Conservation (phyloP, 2,113 vertebrate species). For the Aphelocoma coerulescens region DNA sequence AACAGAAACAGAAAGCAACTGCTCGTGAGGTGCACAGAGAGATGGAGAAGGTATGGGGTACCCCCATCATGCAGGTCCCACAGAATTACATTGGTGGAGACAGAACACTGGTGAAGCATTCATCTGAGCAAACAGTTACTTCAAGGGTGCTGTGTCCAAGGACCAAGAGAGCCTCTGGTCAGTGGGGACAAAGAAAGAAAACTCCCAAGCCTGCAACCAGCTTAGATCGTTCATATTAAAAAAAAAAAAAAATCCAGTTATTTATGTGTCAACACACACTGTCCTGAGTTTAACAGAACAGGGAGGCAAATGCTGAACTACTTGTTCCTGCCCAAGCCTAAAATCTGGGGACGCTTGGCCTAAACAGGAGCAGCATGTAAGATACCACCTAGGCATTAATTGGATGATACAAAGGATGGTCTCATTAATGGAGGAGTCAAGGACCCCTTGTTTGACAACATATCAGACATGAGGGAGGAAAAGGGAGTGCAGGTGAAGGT, state of each 20-base stretch:
- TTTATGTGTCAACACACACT: not conserved
- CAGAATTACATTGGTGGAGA: not conserved
- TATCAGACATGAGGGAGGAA: not conserved
- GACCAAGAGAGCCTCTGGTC: not conserved
- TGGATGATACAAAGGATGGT: not conserved
- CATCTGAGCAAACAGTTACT: not conserved
- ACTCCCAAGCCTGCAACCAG: not conserved
- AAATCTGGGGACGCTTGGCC: not conserved
- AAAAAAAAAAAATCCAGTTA: not conserved
- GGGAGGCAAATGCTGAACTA: not conserved
- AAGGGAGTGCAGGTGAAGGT: not conserved
- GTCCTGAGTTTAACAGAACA: not conserved
- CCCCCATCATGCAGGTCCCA: not conserved
- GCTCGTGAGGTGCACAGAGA: slow-evolving; percentile 79
- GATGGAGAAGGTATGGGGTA: slow-evolving; percentile 76
- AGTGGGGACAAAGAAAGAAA: not conserved
- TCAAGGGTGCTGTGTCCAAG: not conserved
- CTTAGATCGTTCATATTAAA: not conserved
- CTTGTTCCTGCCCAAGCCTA: not conserved
- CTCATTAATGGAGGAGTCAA: not conserved
- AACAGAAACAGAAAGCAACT: slow-evolving; percentile 79
- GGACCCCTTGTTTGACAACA: not conserved
- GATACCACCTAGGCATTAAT: not conserved
- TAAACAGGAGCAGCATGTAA: not conserved
- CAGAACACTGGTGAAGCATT: not conserved